Base-by-base conservation (phyloP, 2,797 vertebrate genomes). In the Acropternis orthonyx region DNA sequence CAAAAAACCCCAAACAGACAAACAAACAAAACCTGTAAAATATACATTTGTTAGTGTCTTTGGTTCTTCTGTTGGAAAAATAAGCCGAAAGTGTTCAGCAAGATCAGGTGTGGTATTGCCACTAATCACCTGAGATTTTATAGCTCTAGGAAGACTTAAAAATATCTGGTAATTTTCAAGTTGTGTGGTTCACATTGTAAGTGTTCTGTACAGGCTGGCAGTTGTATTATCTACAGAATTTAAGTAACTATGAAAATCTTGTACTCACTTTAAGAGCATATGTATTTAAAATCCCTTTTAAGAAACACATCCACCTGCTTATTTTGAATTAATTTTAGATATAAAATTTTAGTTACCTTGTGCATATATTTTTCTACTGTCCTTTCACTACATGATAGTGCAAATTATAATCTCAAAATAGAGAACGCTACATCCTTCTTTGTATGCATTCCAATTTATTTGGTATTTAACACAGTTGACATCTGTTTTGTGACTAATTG, bases 191-290 rank as follows among this genome's bases (percentile, higher is more conserved):
- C 22, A 23, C 15, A 46, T 77, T 62, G 2, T 36, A 39, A 84
- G 14, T 41, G 12, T 49, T 65, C 20, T 69, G 1, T 49, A 26
- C 30, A 54, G 37, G 9, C 14, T 58, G 41, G 27, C 3, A 84
- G 34, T 7, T 55, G 4, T 9, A 54, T 49, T 90, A 56, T 48
- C 46, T n/a, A 61, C 22, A 79, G 49, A 82, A 55, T 59, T 9
- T 59, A 24, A 71, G 17, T 44, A 52, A 61, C 9, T 37, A 59
- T 59, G 6, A 75, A 82, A 67, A 55, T 41, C 43, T 39, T 24
- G 6, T 52, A 36, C 10, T 68, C 11, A 12, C 2, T 67, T 72
- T 59, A 71, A 51, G 4, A 8, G 0, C 0, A 1, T 19, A 7
- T 8, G 2, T 30, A 41, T 41, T 46, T 86, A 21, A 54, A 51